Conservation (phyloP, 2,888 invertebrate species). For the Ophion ellenae region DNA sequence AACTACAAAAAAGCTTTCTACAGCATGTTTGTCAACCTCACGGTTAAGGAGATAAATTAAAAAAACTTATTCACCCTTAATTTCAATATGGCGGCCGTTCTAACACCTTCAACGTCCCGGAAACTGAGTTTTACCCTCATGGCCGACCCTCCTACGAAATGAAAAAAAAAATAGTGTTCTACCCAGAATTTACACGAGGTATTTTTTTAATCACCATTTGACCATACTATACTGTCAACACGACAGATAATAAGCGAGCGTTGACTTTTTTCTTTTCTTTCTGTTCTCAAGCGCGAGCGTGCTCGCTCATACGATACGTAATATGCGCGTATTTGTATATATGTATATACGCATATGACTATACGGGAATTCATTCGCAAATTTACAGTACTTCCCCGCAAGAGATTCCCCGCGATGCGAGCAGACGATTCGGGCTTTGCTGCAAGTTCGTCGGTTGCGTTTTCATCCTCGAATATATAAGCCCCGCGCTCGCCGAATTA, state of each 20-base stretch:
- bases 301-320: neutral
- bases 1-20: no score
- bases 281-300: neutral
- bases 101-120: no score
- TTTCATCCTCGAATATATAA: constrained; percentile 1
- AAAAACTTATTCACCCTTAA: no score
- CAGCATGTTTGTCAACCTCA: no score
- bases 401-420: constrained; percentile 18
- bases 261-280: neutral
- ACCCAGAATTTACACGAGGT: no score
- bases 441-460: neutral
- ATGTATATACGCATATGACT: neutral
- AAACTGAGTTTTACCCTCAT: no score
- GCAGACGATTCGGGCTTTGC: neutral
- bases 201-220: no score
- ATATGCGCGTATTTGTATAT: neutral
- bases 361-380: neutral
- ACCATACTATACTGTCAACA: constrained; percentile 20
- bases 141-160: no score
- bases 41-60: no score
- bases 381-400: constrained; percentile 16
- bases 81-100: no score
- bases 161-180: no score
- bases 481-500: neutral
- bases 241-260: neutral